Base-by-base conservation (phyloP, 2,797 vertebrate species). In the Syndactyla subalaris region DNA sequence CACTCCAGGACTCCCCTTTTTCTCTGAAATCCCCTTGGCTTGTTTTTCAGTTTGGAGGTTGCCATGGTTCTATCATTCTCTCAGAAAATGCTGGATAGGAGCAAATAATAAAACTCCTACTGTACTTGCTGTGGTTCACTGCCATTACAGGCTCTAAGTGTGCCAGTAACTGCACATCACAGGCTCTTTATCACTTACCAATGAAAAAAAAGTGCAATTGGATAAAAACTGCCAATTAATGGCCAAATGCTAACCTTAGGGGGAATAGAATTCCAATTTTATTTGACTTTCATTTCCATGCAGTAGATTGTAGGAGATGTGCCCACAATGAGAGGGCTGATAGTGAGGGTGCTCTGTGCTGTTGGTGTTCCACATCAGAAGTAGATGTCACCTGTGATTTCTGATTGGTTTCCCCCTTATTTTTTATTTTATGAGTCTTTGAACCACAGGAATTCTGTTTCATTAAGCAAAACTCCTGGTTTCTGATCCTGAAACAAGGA, bases 1-100 rank as follows among this genome's bases (percentile, higher is more conserved):
- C 6, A 4, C 14, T 79, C 13, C 32, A 38, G 29, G 24, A 13
- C 6, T 62, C 13, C 7, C 7, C 0, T 0, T 1, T 81, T 78
- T 73, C 49, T 89, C 26, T 63, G 41, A 54, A 24, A 3, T 41
- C n/a, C 21, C 26, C 74, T 81, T 57, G n/a, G 6, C 29, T 79
- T 38, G 15, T 62, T 70, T 63, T 27, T 63, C 58, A 15, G n/a
- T 58, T 82, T 34, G 61, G 55, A 89, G 14, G 38, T 39, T 85
- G 32, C 24, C 24, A 16, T 49, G 12, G 34, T 61, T 91, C 23
- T 45, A 5, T 29, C 2, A 3, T 85, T 77, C 49, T 72, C 49
- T 74, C 0, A 1, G 63, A 57, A 83, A 48, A 51, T 18, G 34
- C 39, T 10, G 27, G 52, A 58, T 29, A 23, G 65, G 59, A 89